Conservation (phyloP, 2,797 vertebrate species). For the Hafferia zeledoni region DNA sequence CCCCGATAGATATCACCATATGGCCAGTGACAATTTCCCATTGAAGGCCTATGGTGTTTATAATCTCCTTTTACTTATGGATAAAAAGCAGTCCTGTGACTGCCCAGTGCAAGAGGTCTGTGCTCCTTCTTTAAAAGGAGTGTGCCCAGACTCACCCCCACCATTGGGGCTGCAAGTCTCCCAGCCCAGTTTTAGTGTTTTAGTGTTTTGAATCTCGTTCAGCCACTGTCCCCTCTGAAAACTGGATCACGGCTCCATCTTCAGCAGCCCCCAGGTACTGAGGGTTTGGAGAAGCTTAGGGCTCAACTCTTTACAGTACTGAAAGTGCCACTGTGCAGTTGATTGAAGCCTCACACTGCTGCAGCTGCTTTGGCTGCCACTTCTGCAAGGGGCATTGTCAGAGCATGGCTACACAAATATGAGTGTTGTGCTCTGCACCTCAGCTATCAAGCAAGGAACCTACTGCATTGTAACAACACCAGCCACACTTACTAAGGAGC, state of each 20-base stretch:
- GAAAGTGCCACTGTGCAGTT: neutral
- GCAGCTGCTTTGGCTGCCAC: neutral
- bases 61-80: neutral
- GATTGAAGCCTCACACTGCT: neutral
- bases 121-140: neutral
- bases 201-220: neutral
- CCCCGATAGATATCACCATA: neutral
- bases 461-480: neutral
- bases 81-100: neutral
- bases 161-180: neutral
- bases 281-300: neutral
- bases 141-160: neutral
- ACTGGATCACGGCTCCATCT: neutral
- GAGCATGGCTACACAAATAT: neutral
- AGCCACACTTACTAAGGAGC: neutral
- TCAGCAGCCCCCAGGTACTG: neutral
- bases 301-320: neutral
- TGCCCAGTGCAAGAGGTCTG: neutral
- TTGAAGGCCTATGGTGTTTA: neutral
- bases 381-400: neutral
- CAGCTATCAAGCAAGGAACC: accelerated
- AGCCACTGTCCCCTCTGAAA: neutral
- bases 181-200: neutral
- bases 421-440: neutral
- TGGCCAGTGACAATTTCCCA: neutral